Percentiles rank a stretch among this genome's conserved stretches.
Evolutionary conservation across 2,113 vertebrate genomes (phyloP).

Genomic region (Dicerorhinus sumatrensis): DNA sequence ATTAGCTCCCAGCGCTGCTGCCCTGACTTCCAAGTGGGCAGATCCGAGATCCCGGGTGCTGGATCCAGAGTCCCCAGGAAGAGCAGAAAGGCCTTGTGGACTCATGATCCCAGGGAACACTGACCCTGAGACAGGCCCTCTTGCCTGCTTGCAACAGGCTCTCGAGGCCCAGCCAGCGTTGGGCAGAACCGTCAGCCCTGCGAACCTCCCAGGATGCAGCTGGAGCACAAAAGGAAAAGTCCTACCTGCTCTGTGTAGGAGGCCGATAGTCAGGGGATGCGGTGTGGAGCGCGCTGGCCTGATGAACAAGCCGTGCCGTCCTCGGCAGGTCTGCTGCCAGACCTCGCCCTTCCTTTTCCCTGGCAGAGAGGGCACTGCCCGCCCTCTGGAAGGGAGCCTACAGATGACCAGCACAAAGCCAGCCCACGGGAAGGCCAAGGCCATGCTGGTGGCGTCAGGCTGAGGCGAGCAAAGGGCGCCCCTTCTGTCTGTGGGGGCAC

Average conservation of each 20-base stretch:
- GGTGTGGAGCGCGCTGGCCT: fast-evolving
- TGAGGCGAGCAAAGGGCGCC: not conserved
- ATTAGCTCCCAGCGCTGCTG: not conserved
- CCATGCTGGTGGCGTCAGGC: not conserved
- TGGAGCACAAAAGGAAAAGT: not conserved
- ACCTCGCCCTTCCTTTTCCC: slow-evolving; percentile 68
- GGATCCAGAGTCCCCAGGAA: not conserved
- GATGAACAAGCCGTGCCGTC: slow-evolving; percentile 46
- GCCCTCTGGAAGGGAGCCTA: slow-evolving; percentile 1
- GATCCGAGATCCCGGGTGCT: fast-evolving
- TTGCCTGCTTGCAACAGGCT: not conserved
- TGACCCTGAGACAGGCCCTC: not conserved
- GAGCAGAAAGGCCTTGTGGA: not conserved
- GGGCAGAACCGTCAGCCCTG: fast-evolving
- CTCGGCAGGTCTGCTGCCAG: slow-evolving; percentile 75
- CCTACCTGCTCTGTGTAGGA: not conserved
- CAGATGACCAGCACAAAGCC: not conserved
- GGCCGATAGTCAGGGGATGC: fast-evolving
- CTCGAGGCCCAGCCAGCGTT: not conserved
- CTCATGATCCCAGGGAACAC: fast-evolving
- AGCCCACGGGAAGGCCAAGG: not conserved
- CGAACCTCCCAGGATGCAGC: fast-evolving
- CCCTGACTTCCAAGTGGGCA: not conserved
- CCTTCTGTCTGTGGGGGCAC: not conserved
- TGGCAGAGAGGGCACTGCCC: slow-evolving; percentile 62